Conservation (phyloP, 2,797 vertebrate species). For the Acanthiza pusilla region DNA sequence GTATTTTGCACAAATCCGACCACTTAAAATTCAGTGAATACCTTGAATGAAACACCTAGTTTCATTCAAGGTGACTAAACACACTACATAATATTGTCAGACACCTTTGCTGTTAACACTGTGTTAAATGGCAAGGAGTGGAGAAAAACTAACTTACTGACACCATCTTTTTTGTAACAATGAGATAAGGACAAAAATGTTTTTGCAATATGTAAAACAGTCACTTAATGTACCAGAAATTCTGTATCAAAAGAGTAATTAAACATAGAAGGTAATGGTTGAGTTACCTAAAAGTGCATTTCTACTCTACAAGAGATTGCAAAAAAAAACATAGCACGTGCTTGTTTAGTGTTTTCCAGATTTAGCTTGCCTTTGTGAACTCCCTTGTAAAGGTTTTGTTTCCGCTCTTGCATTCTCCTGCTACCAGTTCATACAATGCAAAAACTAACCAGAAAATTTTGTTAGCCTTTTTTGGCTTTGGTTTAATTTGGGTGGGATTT, state of each 20-base stretch:
- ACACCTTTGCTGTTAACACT: background rate
- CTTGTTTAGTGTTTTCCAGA: background rate
- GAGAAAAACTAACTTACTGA: background rate
- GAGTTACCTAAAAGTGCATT: background rate
- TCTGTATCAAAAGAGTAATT: background rate
- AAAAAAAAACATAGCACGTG: background rate
- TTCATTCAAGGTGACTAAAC: background rate
- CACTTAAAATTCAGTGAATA: background rate
- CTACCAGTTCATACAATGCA: background rate
- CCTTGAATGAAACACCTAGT: background rate
- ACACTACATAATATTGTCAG: background rate
- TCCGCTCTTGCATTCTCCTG: background rate
- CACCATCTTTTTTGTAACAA: background rate
- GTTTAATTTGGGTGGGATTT: background rate
- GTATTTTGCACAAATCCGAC: background rate
- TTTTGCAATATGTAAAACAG: background rate
- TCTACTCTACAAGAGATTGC: background rate
- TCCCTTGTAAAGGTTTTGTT: background rate
- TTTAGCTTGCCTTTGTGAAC: background rate
- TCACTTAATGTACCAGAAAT: background rate
- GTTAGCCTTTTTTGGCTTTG: rapidly evolving
- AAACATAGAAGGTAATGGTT: background rate
- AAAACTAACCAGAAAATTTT: background rate
- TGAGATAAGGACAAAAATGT: background rate
- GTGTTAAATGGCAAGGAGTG: background rate